Percentiles rank a stretch among this genome's conserved stretches.
Conservation (phyloP, 2,888 invertebrate genomes). For the Glyphotaelius pellucidus region DNA sequence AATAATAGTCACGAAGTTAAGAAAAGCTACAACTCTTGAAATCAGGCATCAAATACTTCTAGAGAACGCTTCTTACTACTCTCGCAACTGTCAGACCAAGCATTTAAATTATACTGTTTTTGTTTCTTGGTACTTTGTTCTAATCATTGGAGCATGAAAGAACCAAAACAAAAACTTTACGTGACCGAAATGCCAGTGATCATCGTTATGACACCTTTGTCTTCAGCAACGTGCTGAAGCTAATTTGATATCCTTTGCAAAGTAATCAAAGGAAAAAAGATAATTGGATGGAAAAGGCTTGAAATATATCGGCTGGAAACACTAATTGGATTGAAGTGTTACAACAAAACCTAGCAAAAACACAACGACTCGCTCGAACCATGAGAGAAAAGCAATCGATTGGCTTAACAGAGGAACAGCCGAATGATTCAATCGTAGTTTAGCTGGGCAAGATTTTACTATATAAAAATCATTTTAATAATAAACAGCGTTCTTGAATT, state of each 20-base stretch:
- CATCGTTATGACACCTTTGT: slow-evolving; percentile 10
- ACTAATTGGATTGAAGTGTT: slow-evolving; percentile 30
- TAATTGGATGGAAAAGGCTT: slow-evolving; percentile 15
- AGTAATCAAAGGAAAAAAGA: slow-evolving; percentile 19
- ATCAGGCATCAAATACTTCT: not conserved
- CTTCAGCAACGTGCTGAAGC: not conserved
- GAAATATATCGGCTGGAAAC: slow-evolving; percentile 19
- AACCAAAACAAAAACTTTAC: slow-evolving; percentile 3
- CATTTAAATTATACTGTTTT: not conserved
- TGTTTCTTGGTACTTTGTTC: not conserved
- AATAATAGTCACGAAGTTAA: not conserved
- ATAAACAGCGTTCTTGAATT: not conserved
- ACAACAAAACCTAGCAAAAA: slow-evolving; percentile 28
- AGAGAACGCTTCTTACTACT: not conserved
- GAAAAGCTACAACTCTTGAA: not conserved
- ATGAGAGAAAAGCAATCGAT: slow-evolving; percentile 14
- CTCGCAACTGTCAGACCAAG: not conserved
- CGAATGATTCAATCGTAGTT: not conserved
- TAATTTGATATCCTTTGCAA: slow-evolving; percentile 17
- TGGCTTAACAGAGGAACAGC: not conserved
- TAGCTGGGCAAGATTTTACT: not conserved
- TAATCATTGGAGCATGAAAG: slow-evolving; percentile 16
- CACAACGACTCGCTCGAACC: slow-evolving; percentile 2
- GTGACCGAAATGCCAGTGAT: not conserved
- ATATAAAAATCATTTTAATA: not conserved